These are phyloP conservation scores for Limanda limanda DNA, from an alignment of 2,113 vertebrate species.

Conservation along the genomic window DNA sequence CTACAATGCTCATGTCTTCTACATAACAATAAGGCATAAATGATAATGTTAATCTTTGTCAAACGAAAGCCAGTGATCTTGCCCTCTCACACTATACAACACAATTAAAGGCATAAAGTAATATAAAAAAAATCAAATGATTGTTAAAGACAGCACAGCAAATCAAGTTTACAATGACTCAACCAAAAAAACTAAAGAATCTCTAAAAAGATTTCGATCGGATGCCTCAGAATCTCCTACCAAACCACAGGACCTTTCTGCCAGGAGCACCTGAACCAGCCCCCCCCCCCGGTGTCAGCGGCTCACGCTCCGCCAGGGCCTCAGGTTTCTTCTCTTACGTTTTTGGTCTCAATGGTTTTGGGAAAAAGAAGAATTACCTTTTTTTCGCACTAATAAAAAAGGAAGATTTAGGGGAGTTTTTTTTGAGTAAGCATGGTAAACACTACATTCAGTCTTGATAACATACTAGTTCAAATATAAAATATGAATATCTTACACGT, in stretches of 20 bases:
- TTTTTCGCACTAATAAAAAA: conserved; percentile 78
- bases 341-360: conserved; percentile 88
- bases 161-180: conserved; percentile 74
- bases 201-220: conserved; percentile 60
- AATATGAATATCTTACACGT: conserved; percentile 85
- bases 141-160: conserved; percentile 84
- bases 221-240: conserved; percentile 63
- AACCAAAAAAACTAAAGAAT: conserved; percentile 4
- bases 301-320: conserved; percentile 68
- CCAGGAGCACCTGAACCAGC: conserved; percentile 37
- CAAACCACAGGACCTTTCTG: conserved; percentile 53
- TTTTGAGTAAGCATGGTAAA: conserved; percentile 83
- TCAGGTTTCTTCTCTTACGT: conserved; percentile 53
- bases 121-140: conserved; percentile 70
- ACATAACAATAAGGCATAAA: conserved; percentile 85
- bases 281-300: conserved; percentile 26
- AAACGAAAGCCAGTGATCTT: conserved; percentile 85
- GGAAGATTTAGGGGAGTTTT: conserved; percentile 70
- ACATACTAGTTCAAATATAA: conserved; percentile 84
- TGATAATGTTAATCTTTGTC: conserved; percentile 80
- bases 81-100: conserved; percentile 81
- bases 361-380: conserved; percentile 69
- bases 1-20: conserved; percentile 83
- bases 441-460: conserved; percentile 89
- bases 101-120: conserved; percentile 81